Evolutionary conservation across 2,113 vertebrate species (phyloP), one percentile per base, ranked within the genome.

Genomic region (Scomber scombrus): DNA sequence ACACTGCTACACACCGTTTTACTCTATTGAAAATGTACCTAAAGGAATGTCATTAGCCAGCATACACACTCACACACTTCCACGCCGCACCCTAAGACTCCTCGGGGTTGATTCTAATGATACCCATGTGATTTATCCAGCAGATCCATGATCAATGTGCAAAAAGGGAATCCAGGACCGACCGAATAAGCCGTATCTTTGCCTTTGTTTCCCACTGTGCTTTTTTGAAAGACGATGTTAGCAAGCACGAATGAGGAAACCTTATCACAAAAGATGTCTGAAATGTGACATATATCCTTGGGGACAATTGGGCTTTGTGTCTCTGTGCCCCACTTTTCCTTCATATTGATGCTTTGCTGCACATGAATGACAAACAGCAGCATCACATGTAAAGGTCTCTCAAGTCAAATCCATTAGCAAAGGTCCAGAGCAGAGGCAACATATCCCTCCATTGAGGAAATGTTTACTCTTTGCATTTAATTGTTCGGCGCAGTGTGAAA

Each of bases 231-330:
- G 69, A 73, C 78, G 56, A 77, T 18, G 70, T 78, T 64, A 62
- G 73, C 64, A 85, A 60, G 71, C 79, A 76, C 47, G 54, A 87
- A 89, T 90, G 57, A 86, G 82, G 75, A 82, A 90, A 86, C 79
- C 82, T 90, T 92, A 90, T 89, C 84, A 84, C 81, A 93, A 93
- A 92, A 91, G 91, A 91, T 26, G 64, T 75, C 40, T 64, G 70
- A 88, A 86, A 93, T 91, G 88, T 91, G 85, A 91, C 89, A 90
- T 86, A 84, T 91, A 90, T 95, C 93, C 85, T 85, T 60, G 9
- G 91, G 93, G 91, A 88, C 64, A 68, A 81, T 84, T 82, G 66
- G 65, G 85, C 84, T 91, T 89, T 89, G 85, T 83, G 85, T 89
- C 81, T 87, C 71, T 19, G 70, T 91, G 92, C 90, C 91, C 93